Conservation (phyloP, 2,888 invertebrate genomes). For the Tetranychus piercei region DNA sequence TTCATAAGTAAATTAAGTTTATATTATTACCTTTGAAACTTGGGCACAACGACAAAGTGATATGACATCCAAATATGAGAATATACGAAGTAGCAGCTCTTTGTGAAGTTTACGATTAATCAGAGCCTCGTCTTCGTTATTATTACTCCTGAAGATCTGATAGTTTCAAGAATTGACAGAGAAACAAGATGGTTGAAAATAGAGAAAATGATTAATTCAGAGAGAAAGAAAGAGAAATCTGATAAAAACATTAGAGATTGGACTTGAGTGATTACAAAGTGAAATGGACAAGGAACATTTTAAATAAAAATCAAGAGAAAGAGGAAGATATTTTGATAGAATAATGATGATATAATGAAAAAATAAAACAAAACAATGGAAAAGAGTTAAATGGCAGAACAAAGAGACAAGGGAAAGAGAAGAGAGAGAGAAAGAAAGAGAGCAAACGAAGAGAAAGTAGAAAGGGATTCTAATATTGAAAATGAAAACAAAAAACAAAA, state of each 20-base stretch:
- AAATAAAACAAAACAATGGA: no score
- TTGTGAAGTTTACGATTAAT: constrained; percentile 91
- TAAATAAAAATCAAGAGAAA: no score
- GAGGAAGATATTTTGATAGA: no score
- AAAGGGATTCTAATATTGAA: not conserved
- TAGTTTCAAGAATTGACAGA: not conserved
- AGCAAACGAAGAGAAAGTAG: not conserved
- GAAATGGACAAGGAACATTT: no score
- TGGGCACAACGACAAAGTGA: constrained; percentile 88
- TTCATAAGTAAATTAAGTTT: not conserved
- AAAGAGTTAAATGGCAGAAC: not conserved
- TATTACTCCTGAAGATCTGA: constrained; percentile 1
- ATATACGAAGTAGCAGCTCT: constrained; percentile 75
- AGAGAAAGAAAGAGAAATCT: no score
- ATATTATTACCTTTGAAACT: constrained; percentile 34
- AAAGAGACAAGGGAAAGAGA: not conserved
- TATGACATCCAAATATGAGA: constrained; percentile 87
- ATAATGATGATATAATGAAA: no score
- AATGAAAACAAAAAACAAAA: not conserved
- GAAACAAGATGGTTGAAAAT: not conserved
- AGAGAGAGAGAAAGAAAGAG: not conserved
- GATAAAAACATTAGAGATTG: no score
- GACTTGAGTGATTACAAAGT: no score
- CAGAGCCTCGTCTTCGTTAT: constrained; percentile 50
- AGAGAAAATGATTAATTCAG: not conserved